phyloP scores from a whole-genome alignment of 1,140 invertebrate species.

The Cydia strobilella region DNA sequence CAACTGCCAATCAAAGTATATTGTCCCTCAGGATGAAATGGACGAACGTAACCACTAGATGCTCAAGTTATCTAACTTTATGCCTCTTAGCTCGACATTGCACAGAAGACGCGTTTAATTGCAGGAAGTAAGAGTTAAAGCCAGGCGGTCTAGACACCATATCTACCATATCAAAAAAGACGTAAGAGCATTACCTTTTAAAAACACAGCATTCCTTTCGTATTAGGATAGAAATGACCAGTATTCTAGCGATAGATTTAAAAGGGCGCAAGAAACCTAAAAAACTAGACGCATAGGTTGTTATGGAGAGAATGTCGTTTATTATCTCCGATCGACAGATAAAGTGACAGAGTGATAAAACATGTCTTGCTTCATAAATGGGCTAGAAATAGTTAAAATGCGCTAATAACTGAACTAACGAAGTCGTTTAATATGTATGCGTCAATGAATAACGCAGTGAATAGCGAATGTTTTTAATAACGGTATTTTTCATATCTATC shows the following conservation, averaged over 20 bases:
- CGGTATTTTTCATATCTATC: neutral
- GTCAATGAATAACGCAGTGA: constrained; percentile 3
- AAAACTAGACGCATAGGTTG: neutral
- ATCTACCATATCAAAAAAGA: neutral
- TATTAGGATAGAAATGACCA: neutral
- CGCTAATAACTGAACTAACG: constrained; percentile 17
- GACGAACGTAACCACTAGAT: neutral
- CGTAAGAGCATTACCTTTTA: neutral
- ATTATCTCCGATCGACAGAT: constrained; percentile 20
- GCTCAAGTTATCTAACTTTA: neutral
- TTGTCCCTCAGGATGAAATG: neutral
- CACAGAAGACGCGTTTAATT: constrained; percentile 2
- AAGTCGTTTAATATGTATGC: constrained; percentile 19
- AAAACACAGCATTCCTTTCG: neutral
- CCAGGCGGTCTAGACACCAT: constrained; percentile 6
- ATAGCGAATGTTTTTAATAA: neutral
- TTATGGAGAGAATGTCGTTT: neutral
- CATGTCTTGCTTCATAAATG: constrained; percentile 11
- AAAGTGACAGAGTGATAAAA: constrained; percentile 27
- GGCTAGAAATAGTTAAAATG: neutral
- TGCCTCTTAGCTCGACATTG: neutral
- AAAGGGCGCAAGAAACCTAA: neutral
- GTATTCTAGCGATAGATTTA: neutral
- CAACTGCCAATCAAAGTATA: neutral
- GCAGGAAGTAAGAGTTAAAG: constrained; percentile 18